phyloP scores from a whole-genome alignment of 1,140 invertebrate genomes.

The Dolichoris vasculosae region DNA sequence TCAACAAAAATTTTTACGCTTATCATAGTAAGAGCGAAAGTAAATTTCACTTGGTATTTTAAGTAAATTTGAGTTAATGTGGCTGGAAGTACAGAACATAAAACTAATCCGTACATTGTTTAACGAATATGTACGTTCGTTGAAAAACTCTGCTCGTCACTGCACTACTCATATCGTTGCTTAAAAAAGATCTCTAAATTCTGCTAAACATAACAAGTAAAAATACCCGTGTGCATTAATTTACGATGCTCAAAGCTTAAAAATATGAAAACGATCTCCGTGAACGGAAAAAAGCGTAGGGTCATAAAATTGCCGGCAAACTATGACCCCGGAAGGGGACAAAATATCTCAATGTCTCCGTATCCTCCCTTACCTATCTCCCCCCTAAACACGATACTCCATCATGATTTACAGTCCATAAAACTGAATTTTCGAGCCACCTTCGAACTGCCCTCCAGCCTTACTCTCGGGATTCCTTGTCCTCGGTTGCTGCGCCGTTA shows the following conservation, averaged over 20 bases:
- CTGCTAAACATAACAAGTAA: not conserved
- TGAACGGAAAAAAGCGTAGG: not conserved
- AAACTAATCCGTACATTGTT: not conserved
- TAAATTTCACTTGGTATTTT: not conserved
- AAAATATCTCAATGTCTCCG: conserved; percentile 43
- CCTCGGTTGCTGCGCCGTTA: conserved; percentile 26
- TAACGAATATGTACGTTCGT: not conserved
- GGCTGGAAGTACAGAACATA: not conserved
- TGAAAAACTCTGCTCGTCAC: not conserved
- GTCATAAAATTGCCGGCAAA: conserved; percentile 18
- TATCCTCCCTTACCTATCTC: not conserved
- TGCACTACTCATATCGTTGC: not conserved
- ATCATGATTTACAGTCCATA: conserved; percentile 51
- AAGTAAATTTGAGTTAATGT: not conserved
- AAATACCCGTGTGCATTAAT: not conserved
- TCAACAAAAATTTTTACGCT: too few species aligned
- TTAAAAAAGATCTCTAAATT: not conserved
- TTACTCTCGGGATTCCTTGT: conserved; percentile 1
- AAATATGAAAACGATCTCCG: not conserved
- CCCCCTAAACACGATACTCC: not conserved
- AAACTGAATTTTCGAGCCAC: conserved; percentile 47
- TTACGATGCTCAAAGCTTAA: not conserved
- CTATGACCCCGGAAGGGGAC: conserved; percentile 51
- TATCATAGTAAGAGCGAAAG: not conserved
- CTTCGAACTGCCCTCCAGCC: conserved; percentile 7